A percentile compares a stretch with the other conserved stretches of the same genome.
Evolutionary conservation across 2,113 vertebrate species (phyloP).

Genomic region (Orthochromis indermauri): DNA sequence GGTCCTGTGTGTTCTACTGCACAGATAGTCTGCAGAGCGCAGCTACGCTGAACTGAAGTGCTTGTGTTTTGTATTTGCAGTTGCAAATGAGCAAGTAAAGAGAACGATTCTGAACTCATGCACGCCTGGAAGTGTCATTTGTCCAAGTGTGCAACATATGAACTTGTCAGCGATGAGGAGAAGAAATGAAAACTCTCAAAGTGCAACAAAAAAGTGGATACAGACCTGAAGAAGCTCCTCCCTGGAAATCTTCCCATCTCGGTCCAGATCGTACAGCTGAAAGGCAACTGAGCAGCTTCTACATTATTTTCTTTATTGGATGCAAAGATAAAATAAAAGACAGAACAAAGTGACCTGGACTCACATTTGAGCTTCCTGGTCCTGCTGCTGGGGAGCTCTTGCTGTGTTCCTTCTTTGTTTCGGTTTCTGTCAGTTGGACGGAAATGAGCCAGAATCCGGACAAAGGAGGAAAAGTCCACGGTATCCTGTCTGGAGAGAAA

Average conservation of each 20-base stretch:
- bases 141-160: too few relatives aligned
- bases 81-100: too few relatives aligned
- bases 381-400: conserved; percentile 70
- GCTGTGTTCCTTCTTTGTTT: conserved; percentile 11
- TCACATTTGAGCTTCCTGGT: conserved; percentile 76
- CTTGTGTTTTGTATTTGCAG: too few relatives aligned
- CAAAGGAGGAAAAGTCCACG: conserved; percentile 74
- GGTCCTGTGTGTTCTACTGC: too few relatives aligned
- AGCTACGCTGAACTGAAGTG: too few relatives aligned
- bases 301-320: not conserved
- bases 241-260: conserved; percentile 80
- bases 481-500: conserved; percentile 56
- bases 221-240: conserved; percentile 75
- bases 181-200: not conserved
- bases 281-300: conserved; percentile 69
- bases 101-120: too few relatives aligned
- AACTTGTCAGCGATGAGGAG: not conserved
- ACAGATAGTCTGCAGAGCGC: too few relatives aligned
- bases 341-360: not conserved
- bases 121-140: too few relatives aligned
- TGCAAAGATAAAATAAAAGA: not conserved
- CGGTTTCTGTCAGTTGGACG: conserved; percentile 59
- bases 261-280: conserved; percentile 76
- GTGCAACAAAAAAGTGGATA: not conserved
- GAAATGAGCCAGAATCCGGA: conserved; percentile 74